Evolutionary conservation across 2,888 invertebrate genomes (phyloP), one percentile per base, ranked within the genome.

Genomic region (Aphodius granarius): DNA sequence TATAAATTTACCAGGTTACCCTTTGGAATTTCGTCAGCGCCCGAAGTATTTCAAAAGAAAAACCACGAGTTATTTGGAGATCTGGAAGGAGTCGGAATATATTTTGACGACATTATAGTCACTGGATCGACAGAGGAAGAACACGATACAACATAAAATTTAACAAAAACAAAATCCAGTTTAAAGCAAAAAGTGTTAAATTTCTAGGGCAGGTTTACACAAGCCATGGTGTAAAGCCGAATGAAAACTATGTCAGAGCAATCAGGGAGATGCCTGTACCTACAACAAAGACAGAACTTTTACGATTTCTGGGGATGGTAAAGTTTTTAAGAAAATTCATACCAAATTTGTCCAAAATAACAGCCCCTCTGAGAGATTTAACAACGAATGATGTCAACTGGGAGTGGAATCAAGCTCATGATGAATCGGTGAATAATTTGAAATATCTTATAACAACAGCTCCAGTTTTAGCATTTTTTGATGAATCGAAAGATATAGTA

Each of bases 31-130:
- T 73, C 71, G 4, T 19, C 63, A 18, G 71, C 71, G 2, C 84
- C 84, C 20, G 83, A 83, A 64, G 78, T 81, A 17, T 85, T 85
- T 78, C 83, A 85, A 75, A 81, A 79, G 68, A 77, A 79, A 21
- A 83, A 84, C 83, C 18, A 81, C 79, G 63, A 84, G 78, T 19
- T 83, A 81, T 83, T 84, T 85, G 64, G 84, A 81, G 20, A 83
- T 79, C 23, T 71, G 70, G 72, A 84, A 77, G 73, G 73, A 22
- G 80, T 86, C 71, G 6, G 81, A 73, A 72, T 86, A 65, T 83
- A 85, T 78, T 79, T 84, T 78, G 80, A 86, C 79, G 78, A 84
- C 80, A 76, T 85, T 75, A 62, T 80, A 20, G 75, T 77, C 20
- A 63, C 74, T 4, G 79, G 74, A 15, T 68, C 75, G 64, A 72